Evolutionary conservation across 1,140 invertebrate genomes (phyloP).

Genomic region (Mya arenaria): DNA sequence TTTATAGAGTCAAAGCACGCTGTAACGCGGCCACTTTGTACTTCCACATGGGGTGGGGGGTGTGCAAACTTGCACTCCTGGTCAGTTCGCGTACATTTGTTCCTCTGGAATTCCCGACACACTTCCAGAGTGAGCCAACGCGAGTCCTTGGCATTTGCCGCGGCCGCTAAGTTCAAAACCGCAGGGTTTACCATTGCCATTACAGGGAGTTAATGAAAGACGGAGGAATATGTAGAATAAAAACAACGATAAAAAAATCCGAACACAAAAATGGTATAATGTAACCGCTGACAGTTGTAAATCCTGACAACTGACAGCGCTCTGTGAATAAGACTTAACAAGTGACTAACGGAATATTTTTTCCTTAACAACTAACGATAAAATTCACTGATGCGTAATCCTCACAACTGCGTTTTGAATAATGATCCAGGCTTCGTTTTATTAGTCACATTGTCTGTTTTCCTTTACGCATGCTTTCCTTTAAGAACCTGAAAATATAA

Average conservation of each 20-base stretch:
- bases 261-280: slow-evolving; percentile 43
- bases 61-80: slow-evolving; percentile 99
- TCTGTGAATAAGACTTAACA: background rate
- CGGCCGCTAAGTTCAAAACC: slow-evolving; percentile 67
- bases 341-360: background rate
- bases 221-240: slow-evolving; percentile 43
- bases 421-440: too few relatives aligned
- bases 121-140: slow-evolving; percentile 99
- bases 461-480: too few relatives aligned
- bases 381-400: background rate
- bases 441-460: too few relatives aligned
- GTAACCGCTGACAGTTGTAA: background rate
- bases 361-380: background rate
- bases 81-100: slow-evolving; percentile 99
- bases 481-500: too few relatives aligned
- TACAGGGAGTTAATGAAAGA: slow-evolving; percentile 79
- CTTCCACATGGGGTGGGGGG: slow-evolving; percentile 99
- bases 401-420: background rate
- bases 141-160: slow-evolving; percentile 96
- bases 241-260: background rate
- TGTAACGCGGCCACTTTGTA: slow-evolving; percentile 99
- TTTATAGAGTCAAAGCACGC: slow-evolving; percentile 99
- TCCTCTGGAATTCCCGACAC: slow-evolving; percentile 99
- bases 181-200: slow-evolving; percentile 92
- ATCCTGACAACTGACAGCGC: background rate